Percentiles rank a stretch among this genome's conserved stretches.
Evolutionary conservation across 2,113 vertebrate species (phyloP).

Genomic region (Pomatorhinus ruficollis): DNA sequence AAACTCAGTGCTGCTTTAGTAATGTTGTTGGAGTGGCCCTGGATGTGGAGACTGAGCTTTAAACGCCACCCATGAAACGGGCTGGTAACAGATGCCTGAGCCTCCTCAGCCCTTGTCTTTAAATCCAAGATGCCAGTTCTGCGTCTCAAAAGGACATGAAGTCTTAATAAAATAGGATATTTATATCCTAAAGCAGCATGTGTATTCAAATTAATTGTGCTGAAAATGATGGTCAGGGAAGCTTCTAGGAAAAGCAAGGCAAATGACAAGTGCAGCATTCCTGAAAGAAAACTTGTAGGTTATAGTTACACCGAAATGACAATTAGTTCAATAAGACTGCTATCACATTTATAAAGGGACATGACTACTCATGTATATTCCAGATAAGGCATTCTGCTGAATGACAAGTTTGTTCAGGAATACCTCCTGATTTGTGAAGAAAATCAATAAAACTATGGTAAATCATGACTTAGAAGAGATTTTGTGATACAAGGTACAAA

Average conservation of each 20-base stretch:
- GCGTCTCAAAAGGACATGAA: not conserved
- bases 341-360: not conserved
- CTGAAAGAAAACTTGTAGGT: not conserved
- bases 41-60: not conserved
- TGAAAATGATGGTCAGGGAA: not conserved
- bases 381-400: not conserved
- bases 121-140: not conserved
- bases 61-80: not conserved
- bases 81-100: not conserved
- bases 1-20: not conserved
- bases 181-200: not conserved
- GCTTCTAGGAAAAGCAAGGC: not conserved
- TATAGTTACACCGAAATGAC: not conserved
- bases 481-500: not conserved
- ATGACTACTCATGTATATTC: not conserved
- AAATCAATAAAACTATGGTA: slow-evolving; percentile 10
- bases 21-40: accelerated
- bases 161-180: not conserved
- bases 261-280: not conserved
- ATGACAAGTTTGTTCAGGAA: not conserved
- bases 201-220: not conserved
- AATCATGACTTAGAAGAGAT: not conserved
- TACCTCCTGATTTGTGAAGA: not conserved
- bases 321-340: not conserved
- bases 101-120: not conserved